Conservation (phyloP, 2,113 vertebrate species). For the Brachionichthys hirsutus region DNA sequence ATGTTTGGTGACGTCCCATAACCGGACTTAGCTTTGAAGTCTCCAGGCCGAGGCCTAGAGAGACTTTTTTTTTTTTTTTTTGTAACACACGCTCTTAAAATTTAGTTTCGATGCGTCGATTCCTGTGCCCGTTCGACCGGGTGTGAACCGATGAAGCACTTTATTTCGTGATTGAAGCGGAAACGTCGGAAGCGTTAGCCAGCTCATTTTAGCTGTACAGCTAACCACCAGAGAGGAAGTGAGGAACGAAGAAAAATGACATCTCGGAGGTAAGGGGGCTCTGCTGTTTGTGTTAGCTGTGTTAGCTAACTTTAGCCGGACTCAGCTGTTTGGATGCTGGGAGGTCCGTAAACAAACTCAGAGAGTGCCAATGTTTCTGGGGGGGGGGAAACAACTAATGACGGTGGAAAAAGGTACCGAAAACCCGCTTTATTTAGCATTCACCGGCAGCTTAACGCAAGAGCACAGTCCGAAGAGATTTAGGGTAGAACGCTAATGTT, state of each 20-base stretch:
- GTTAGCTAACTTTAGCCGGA: conserved; percentile 20
- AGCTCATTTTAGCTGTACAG: conserved; percentile 57
- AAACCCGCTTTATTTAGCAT: conserved; percentile 20
- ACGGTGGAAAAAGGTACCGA: conserved; percentile 12
- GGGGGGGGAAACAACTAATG: background rate
- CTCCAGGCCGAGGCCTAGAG: conserved; percentile 76
- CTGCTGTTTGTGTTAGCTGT: conserved; percentile 28
- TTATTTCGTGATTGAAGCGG: conserved; percentile 44
- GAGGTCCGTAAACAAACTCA: background rate
- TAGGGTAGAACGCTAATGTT: background rate
- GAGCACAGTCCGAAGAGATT: conserved; percentile 18
- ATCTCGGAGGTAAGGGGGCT: conserved; percentile 86
- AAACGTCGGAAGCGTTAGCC: conserved; percentile 49
- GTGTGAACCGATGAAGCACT: conserved; percentile 68
- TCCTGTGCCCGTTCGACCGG: conserved; percentile 57
- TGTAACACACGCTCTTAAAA: conserved; percentile 22
- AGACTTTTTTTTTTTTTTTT: too few species aligned
- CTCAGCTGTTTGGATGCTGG: conserved; percentile 4
- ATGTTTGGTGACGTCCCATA: conserved; percentile 78
- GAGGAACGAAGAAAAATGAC: conserved; percentile 83
- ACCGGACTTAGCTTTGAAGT: conserved; percentile 70
- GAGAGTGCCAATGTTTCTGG: conserved; percentile 11
- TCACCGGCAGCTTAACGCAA: conserved; percentile 40
- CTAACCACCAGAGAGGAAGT: conserved; percentile 72
- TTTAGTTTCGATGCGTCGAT: conserved; percentile 49